Conservation (phyloP, 2,113 vertebrate genomes). For the Eolophus roseicapilla region DNA sequence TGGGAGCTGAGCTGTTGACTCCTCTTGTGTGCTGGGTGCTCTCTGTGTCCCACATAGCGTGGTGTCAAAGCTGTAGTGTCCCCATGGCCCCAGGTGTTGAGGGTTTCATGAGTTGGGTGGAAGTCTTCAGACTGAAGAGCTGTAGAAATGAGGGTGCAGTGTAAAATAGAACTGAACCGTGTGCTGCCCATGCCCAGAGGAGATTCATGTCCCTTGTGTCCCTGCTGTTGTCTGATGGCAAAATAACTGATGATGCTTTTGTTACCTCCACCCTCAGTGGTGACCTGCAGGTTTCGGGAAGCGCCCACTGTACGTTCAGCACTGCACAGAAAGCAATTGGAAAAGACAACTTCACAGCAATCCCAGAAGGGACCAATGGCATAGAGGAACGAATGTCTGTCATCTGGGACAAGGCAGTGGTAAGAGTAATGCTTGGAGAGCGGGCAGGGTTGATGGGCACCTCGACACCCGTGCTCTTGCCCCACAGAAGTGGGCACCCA, state of each 20-base stretch:
- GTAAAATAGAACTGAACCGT: neutral
- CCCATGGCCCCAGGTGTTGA: neutral
- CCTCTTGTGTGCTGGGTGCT: neutral
- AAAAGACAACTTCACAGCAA: slow-evolving; percentile 97
- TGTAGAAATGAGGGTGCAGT: neutral
- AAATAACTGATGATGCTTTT: neutral
- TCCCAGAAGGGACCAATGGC: slow-evolving; percentile 95
- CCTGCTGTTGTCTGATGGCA: neutral
- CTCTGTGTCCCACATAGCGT: neutral
- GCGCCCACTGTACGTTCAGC: slow-evolving; percentile 95
- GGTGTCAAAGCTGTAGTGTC: neutral
- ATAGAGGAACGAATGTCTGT: slow-evolving; percentile 94
- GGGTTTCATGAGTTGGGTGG: neutral
- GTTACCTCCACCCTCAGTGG: slow-evolving; percentile 75
- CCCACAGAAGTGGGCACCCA: neutral
- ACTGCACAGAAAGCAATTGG: slow-evolving; percentile 97
- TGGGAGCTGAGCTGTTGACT: neutral
- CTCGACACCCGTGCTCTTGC: accelerated
- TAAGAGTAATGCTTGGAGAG: slow-evolving; percentile 61
- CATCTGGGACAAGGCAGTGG: slow-evolving; percentile 99
- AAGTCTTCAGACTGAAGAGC: neutral
- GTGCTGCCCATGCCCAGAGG: neutral
- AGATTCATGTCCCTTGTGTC: neutral
- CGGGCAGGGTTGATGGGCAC: neutral
- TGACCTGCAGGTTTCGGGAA: slow-evolving; percentile 92